Evolutionary conservation across 2,888 invertebrate species (phyloP).

Genomic region (Tribolium freemani): DNA sequence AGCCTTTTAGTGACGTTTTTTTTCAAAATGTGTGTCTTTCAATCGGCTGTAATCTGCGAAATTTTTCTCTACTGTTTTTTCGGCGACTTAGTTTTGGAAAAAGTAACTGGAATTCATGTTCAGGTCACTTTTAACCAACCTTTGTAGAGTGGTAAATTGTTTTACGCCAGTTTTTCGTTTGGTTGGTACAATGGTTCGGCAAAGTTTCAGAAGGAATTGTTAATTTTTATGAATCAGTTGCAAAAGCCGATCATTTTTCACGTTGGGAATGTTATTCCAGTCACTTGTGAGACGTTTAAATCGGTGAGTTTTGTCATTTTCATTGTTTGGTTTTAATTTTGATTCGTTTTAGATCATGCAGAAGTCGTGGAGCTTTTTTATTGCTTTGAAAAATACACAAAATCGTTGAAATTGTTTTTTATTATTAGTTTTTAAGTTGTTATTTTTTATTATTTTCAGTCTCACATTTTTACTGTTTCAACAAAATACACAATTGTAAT

Average conservation of each 20-base stretch:
- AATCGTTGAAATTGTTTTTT: background rate
- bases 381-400: constrained; percentile 9
- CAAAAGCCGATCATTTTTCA: background rate
- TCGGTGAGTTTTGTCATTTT: background rate
- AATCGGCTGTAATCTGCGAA: background rate
- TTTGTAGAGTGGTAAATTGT: constrained; percentile 1
- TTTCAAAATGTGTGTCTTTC: background rate
- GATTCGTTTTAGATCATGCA: constrained; percentile 4
- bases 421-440: too few relatives aligned
- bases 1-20: background rate
- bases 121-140: too few relatives aligned
- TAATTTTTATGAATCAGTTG: constrained; percentile 1
- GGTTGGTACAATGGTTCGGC: background rate
- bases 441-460: too few relatives aligned
- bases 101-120: background rate
- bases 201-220: background rate
- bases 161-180: background rate
- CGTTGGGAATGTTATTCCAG: background rate
- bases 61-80: constrained; percentile 7
- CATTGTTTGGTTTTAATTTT: too few relatives aligned
- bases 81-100: background rate
- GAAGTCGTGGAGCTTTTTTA: constrained; percentile 5
- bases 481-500: too few relatives aligned
- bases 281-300: background rate
- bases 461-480: too few relatives aligned